phyloP scores from a whole-genome alignment of 1,140 invertebrate species.

The Drosophila ficusphila region DNA sequence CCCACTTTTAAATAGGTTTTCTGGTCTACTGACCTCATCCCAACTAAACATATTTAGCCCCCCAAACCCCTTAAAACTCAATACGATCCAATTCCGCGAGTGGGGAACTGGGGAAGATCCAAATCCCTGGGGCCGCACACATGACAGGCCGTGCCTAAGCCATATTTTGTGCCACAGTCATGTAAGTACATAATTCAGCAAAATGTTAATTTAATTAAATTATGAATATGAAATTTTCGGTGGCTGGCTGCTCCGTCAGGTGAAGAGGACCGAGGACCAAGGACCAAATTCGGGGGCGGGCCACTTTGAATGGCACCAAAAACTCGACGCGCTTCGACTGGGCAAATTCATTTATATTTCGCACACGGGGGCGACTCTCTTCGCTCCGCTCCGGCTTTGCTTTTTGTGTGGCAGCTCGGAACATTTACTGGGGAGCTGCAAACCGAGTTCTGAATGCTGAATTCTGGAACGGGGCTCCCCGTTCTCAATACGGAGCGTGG shows the following conservation, averaged over 20 bases:
- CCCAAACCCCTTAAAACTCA: too few relatives aligned
- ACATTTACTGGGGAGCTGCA: slow-evolving; percentile 16
- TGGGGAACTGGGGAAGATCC: slow-evolving; percentile 2
- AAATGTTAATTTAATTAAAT: slow-evolving; percentile 81
- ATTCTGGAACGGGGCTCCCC: slow-evolving; percentile 11
- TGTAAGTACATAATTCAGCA: slow-evolving; percentile 72
- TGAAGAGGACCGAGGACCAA: not conserved
- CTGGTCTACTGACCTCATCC: slow-evolving; percentile 59
- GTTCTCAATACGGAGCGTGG: slow-evolving; percentile 28
- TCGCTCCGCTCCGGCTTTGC: slow-evolving; percentile 18
- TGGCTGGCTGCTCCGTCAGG: slow-evolving; percentile 36
- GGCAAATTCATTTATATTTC: slow-evolving; percentile 74
- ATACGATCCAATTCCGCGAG: slow-evolving; percentile 8
- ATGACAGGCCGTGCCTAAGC: slow-evolving; percentile 38
- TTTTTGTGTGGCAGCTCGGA: slow-evolving; percentile 43
- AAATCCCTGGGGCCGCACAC: slow-evolving; percentile 44
- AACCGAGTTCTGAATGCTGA: slow-evolving; percentile 4
- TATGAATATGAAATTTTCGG: slow-evolving; percentile 74
- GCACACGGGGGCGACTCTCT: slow-evolving; percentile 31
- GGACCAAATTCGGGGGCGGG: not conserved
- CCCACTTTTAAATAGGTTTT: slow-evolving; percentile 40
- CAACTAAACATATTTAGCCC: slow-evolving; percentile 19
- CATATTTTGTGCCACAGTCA: slow-evolving; percentile 48
- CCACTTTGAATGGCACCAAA: slow-evolving; percentile 58
- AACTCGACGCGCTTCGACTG: slow-evolving; percentile 58